Base-by-base conservation (phyloP, 2,797 vertebrate species). In the Phylloscopus collybita region DNA sequence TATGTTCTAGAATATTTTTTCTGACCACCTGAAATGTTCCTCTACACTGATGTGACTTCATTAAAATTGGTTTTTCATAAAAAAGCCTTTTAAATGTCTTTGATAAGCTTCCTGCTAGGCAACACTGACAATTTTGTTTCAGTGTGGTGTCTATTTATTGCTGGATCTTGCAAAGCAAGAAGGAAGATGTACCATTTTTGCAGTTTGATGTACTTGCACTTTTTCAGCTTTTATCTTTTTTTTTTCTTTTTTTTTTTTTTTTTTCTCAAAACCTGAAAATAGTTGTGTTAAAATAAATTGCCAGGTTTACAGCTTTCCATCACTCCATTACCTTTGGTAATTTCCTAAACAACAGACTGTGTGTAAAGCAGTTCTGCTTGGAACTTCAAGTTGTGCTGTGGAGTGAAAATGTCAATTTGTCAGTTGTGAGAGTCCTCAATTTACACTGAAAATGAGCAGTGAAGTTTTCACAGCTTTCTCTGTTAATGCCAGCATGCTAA, bases 381-480 rank as follows among this genome's bases (percentile, higher is more conserved):
- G 47, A 90, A 47, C 47, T 90, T 78, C 45, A 26, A 70, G 59
- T 80, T 25, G 42, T 88, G 75, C 80, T 90, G 61, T 69, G 78
- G 67, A 88, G 40, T 45, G 53, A 89, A 95, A 83, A 92, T 74
- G 32, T 70, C 78, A 73, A 10, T 82, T 93, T 4, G 8, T 61
- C 66, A 65, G 56, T 65, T 66, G 47, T 75, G 73, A 69, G 49
- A 69, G 29, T 91, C 60, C 71, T 76, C 25, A 81, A 11, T 90
- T 93, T 90, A 84, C 60, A 47, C 90, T 82, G 66, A 64, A 92
- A 92, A 92, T 81, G 82, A 96, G 59, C 80, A 56, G 51, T 57
- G 75, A 91, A 79, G n/a, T 84, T 81, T 90, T 96, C 73, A 64
- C 70, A 92, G 94, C 70, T 95, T 91, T 36, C 30, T 80, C 34